Base-by-base conservation (phyloP, 1,140 invertebrate species). In the Lepidostoma basale region DNA sequence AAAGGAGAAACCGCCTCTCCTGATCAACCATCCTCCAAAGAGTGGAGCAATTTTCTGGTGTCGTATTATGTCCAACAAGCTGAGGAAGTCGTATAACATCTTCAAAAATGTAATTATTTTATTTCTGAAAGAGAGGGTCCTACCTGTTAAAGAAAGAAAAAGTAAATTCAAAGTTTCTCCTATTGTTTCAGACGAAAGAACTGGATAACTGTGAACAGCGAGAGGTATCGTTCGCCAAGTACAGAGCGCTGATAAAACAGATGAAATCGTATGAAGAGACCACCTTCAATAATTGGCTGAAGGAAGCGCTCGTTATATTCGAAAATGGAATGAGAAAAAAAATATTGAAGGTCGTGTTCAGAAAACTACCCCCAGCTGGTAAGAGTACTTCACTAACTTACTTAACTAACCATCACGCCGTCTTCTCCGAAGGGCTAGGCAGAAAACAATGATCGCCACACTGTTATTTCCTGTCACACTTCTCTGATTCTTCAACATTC, bases 21-120 rank as follows among this genome's bases (percentile, higher is more conserved):
- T 90, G 10, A 87, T 88, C 45, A 87, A 94, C 75, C 89, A 94
- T 72, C 90, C 93, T 0, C 88, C 89, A 0, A 83, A 88, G 14
- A 87, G 91, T 18, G 94, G 94, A 16, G 86, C 91, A 12, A 93
- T 97, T 52, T 91, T 87, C 75, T 97, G 94, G 94, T 88, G 88
- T 3, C 84, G 91, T 28, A 84, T 89, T 40, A 78, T 96, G 10
- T 93, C 93, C 72, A 85, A 90, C 69, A 87, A 88, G 62, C 83
- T 96, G 14, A 95, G 93, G 77, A 84, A 85, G 56, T 88, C 92
- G 0, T 88, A 95, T 23, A 80, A 94, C 67, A 87, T 87, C 39
- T 95, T 95, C 74, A 86, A 90, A 75, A 84, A 86, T 62, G 81
- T 83, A 67, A 33, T 58, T 40, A 39, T 39, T 40, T 40, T 22